Percentiles rank a stretch among this genome's conserved stretches.
Evolutionary conservation across 1,140 invertebrate species (phyloP).

Genomic region (Drosophila nannoptera): DNA sequence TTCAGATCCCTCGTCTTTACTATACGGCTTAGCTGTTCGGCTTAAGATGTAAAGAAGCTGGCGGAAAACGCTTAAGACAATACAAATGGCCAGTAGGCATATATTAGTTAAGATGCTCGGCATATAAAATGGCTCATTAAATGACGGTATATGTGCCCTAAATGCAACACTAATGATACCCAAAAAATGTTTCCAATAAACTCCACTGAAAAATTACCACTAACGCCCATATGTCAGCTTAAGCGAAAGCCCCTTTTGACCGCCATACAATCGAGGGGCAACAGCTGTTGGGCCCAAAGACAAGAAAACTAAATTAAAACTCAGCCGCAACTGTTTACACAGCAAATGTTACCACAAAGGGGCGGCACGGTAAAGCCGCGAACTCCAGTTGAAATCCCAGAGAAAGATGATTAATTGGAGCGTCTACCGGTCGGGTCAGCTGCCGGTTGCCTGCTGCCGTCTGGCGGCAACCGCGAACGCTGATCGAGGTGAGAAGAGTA

Average conservation of each 20-base stretch:
- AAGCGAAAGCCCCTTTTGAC: slow-evolving; percentile 47
- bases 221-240: slow-evolving; percentile 76
- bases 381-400: slow-evolving; percentile 39
- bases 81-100: slow-evolving; percentile 39
- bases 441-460: slow-evolving; percentile 8
- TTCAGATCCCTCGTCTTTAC: no score
- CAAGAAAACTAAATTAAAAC: slow-evolving; percentile 75
- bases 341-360: slow-evolving; percentile 73
- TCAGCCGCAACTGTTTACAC: slow-evolving; percentile 74
- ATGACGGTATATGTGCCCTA: slow-evolving; percentile 11
- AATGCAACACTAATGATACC: slow-evolving; percentile 58
- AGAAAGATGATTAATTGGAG: slow-evolving; percentile 64
- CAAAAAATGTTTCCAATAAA: slow-evolving; percentile 63
- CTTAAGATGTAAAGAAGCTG: background rate
- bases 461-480: slow-evolving; percentile 20
- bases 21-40: no score
- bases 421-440: slow-evolving; percentile 52
- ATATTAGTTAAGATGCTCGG: slow-evolving; percentile 15
- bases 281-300: slow-evolving; percentile 55
- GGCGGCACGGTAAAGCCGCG: slow-evolving; percentile 42
- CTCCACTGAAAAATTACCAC: slow-evolving; percentile 69
- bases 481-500: slow-evolving; percentile 68
- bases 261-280: slow-evolving; percentile 19
- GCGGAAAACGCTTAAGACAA: background rate
- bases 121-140: slow-evolving; percentile 31